Conservation (phyloP, 1,140 invertebrate species). For the Epicauta chinensis region DNA sequence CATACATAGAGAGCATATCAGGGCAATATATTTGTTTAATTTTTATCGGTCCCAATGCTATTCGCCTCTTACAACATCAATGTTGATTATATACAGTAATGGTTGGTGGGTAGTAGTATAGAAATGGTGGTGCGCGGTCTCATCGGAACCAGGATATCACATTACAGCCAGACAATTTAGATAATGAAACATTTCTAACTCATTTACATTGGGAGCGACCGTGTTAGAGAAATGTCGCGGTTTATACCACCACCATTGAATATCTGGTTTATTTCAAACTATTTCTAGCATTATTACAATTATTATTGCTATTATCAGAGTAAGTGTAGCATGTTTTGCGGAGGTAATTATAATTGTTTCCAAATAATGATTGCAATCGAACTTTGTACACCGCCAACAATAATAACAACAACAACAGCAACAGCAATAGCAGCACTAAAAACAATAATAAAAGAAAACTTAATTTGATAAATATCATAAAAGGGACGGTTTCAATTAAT, state of each 20-base stretch:
- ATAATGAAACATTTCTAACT: conserved; percentile 36
- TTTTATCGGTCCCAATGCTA: conserved; percentile 27
- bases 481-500: too few relatives aligned
- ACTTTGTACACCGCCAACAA: too few relatives aligned
- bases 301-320: too few relatives aligned
- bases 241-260: conserved; percentile 8
- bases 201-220: conserved; percentile 29
- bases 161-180: conserved; percentile 36
- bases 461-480: too few relatives aligned
- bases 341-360: too few relatives aligned
- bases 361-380: too few relatives aligned
- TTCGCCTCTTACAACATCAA: conserved; percentile 4
- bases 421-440: too few relatives aligned
- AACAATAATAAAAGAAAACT: too few relatives aligned
- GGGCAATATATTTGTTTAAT: conserved; percentile 24
- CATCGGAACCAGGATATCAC: conserved; percentile 31
- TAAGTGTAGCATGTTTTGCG: too few relatives aligned
- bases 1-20: conserved; percentile 8
- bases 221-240: conserved; percentile 1
- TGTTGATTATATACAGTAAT: too few relatives aligned
- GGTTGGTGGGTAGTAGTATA: conserved; percentile 2
- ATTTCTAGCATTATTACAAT: conserved; percentile 7
- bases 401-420: too few relatives aligned
- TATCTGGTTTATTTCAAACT: conserved; percentile 15
- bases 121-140: conserved; percentile 16